Conservation (phyloP, 2,797 vertebrate species). For the Capromys pilorides region DNA sequence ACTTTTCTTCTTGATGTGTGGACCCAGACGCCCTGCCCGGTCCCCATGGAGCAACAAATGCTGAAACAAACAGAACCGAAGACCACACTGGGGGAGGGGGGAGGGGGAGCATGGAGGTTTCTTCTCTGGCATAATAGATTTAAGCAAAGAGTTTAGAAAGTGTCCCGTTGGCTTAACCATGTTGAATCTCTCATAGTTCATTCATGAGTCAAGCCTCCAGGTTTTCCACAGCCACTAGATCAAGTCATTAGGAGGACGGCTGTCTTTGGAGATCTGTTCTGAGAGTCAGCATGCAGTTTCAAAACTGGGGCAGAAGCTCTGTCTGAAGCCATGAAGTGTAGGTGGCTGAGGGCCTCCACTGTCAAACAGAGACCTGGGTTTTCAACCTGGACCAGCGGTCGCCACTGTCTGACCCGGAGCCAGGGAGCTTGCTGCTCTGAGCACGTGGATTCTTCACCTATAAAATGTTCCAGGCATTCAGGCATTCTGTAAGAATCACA, state of each 20-base stretch:
- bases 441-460: background rate
- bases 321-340: background rate
- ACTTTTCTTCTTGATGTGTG: background rate
- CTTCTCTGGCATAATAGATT: background rate
- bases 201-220: slow-evolving; percentile 1
- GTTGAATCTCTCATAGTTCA: background rate
- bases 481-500: background rate
- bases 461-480: background rate
- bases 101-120: background rate
- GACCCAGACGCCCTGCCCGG: background rate
- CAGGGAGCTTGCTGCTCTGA: background rate
- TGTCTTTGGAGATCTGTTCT: background rate
- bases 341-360: background rate
- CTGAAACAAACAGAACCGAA: background rate
- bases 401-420: background rate
- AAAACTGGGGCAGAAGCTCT: background rate
- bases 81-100: background rate
- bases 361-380: background rate
- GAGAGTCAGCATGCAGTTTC: background rate
- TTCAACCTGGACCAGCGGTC: background rate
- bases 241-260: background rate
- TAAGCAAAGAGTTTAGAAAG: background rate
- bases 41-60: background rate
- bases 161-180: background rate
- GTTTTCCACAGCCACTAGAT: background rate